Evolutionary conservation across 1,140 invertebrate species (phyloP).

Genomic region (Pseudomyrmex flavicornis): DNA sequence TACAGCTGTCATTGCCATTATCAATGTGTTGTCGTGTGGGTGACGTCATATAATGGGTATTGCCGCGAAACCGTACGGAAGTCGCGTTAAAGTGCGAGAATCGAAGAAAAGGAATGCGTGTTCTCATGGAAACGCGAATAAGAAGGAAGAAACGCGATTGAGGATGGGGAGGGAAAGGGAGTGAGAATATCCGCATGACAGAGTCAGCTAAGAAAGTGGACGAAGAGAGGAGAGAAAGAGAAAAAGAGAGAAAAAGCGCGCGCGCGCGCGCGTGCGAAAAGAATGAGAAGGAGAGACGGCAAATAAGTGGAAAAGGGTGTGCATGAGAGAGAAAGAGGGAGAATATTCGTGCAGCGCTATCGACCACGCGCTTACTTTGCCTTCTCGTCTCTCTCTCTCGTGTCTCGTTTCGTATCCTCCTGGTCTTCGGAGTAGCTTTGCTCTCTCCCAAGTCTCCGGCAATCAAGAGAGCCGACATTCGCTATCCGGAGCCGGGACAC

Average conservation of each 20-base stretch:
- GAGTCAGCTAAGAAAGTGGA: neutral
- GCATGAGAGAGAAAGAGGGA: slow-evolving; percentile 18
- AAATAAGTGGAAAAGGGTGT: neutral
- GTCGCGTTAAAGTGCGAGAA: slow-evolving; percentile 67
- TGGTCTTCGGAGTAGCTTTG: slow-evolving; percentile 45
- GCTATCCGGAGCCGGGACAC: slow-evolving; percentile 33
- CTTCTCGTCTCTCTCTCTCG: slow-evolving; percentile 20
- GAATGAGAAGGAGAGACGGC: slow-evolving; percentile 31
- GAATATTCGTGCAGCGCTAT: slow-evolving; percentile 25
- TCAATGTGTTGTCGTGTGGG: slow-evolving; percentile 54
- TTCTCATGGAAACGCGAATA: slow-evolving; percentile 55
- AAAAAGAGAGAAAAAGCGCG: neutral
- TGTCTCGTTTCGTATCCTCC: slow-evolving; percentile 35
- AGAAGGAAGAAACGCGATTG: slow-evolving; percentile 16
- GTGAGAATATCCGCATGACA: slow-evolving; percentile 2
- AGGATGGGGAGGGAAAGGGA: slow-evolving; percentile 4
- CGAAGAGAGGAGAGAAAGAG: neutral
- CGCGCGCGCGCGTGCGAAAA: neutral
- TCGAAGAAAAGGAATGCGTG: slow-evolving; percentile 59
- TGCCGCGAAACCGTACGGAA: slow-evolving; percentile 60
- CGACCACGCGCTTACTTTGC: slow-evolving; percentile 64
- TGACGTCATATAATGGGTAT: slow-evolving; percentile 53
- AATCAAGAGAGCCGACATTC: slow-evolving; percentile 64
- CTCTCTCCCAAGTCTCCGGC: slow-evolving; percentile 25
- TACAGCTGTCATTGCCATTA: slow-evolving; percentile 60